Evolutionary conservation across 2,113 vertebrate species (phyloP).

Genomic region (Melozone crissalis): DNA sequence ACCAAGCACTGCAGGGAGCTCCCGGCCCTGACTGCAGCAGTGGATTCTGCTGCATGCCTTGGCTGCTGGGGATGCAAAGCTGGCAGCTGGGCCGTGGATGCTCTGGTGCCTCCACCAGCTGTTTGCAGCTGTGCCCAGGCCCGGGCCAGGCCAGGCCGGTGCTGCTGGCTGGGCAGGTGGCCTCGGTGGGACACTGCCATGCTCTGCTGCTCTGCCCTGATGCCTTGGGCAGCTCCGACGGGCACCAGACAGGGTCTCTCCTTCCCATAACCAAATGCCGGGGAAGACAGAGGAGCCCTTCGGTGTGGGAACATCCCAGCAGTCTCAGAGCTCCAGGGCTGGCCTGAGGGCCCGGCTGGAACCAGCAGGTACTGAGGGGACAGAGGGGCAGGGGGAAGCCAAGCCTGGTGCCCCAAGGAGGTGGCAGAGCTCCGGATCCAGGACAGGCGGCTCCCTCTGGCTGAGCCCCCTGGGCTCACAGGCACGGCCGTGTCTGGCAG

Average conservation of each 20-base stretch:
- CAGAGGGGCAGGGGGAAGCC: background rate
- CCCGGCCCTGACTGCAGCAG: background rate
- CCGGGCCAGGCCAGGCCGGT: background rate
- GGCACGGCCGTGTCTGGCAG: rapidly evolving
- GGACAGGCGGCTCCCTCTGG: background rate
- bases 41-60: background rate
- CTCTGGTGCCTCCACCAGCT: background rate
- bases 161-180: rapidly evolving
- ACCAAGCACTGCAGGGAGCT: background rate
- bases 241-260: background rate
- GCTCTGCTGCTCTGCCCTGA: background rate
- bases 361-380: background rate
- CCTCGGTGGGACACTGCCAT: background rate
- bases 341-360: background rate
- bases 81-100: background rate
- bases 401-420: background rate
- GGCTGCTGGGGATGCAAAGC: background rate
- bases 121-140: background rate
- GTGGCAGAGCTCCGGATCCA: background rate
- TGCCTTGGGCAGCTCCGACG: background rate
- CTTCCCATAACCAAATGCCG: background rate
- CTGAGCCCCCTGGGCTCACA: rapidly evolving
- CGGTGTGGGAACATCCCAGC: background rate
- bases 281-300: background rate
- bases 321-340: too few relatives aligned